phyloP scores from a whole-genome alignment of 92 coral and sea anemone genomes.

The Ricordea florida region DNA sequence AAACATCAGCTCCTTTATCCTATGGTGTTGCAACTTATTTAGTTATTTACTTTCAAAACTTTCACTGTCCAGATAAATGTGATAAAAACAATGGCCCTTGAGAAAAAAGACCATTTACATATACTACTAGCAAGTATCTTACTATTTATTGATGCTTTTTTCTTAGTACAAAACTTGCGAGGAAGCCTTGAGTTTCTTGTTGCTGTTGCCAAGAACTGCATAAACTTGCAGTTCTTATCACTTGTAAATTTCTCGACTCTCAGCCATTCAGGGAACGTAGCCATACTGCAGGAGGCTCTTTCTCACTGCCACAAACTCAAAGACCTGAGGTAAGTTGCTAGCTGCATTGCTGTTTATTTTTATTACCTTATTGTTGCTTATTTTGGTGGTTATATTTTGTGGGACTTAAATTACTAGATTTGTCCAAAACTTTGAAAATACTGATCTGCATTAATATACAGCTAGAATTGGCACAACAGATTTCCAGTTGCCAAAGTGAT shows the following conservation, averaged over 20 bases:
- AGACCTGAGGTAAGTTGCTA: conserved; percentile 51
- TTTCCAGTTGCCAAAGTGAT: no score
- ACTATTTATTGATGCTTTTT: neutral
- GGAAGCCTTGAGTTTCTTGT: conserved; percentile 40
- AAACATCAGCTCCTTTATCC: no score
- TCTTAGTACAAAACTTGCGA: conserved; percentile 23
- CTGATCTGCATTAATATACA: no score
- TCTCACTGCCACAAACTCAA: conserved; percentile 35
- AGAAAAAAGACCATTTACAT: no score
- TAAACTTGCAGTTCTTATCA: conserved; percentile 46
- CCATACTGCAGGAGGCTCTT: conserved; percentile 44
- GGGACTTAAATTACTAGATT: no score
- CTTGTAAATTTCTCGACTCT: conserved; percentile 36
- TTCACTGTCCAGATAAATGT: no score
- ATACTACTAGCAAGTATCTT: neutral
- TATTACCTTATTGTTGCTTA: neutral
- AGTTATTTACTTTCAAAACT: no score
- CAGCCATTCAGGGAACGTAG: conserved; percentile 46
- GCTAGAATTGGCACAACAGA: no score
- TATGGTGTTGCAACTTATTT: no score
- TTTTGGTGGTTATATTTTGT: no score
- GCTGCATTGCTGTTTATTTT: neutral
- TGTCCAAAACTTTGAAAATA: no score
- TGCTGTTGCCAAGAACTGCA: conserved; percentile 41
- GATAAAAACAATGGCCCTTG: neutral